Evolutionary conservation across 2,888 invertebrate species (phyloP), one percentile per base, ranked within the genome.

Genomic region (Oxytorus armatus): DNA sequence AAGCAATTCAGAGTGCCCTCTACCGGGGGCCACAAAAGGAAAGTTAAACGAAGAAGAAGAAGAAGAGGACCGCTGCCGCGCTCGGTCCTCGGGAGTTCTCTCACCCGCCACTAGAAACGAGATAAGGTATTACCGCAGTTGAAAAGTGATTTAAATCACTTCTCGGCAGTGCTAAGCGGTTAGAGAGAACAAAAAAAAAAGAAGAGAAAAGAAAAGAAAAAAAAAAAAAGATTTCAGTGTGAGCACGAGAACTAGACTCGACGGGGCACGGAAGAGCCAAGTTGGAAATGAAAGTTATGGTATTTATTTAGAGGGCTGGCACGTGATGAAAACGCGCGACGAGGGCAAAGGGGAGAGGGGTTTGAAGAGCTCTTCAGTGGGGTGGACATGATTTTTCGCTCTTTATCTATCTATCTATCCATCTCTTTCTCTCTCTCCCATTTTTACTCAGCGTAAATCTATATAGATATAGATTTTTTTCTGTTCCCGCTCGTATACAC

Each of bases 141-240:
- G 77, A 82, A 81, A 83, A 83, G 82, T 84, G 81, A 84, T 84
- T 84, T 81, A 83, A 84, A 84, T 80, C 84, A 81, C 82, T 83
- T 75, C 74, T 74, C 72, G 77, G 39, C 57, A 51, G 55, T 55
- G 73, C 53, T 55, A 73, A 70, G 65, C 76, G 68, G 47, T 65
- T 74, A 47, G 23, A 57, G 59, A 66, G 66, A 69, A n/a, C n/a
- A n/a, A n/a, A 51, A 72, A 14, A 49, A 42, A 55, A 44, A 73
- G 14, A 39, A 0, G 42, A 14, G 23, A 42, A 42, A n/a, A 7
- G 7, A 11, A 39, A 21, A 39, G 25, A 10, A 25, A 33, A 3
- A 29, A 47, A 47, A 36, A 16, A 39, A 42, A 44, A 57, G 18
- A 49, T 51, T 47, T 39, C 21, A 8, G 68, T 44, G 39, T 11